These are phyloP conservation scores for Amblyjoppa fuscipennis DNA, from an alignment of 2,888 invertebrate genomes.

Conservation along the genomic window DNA sequence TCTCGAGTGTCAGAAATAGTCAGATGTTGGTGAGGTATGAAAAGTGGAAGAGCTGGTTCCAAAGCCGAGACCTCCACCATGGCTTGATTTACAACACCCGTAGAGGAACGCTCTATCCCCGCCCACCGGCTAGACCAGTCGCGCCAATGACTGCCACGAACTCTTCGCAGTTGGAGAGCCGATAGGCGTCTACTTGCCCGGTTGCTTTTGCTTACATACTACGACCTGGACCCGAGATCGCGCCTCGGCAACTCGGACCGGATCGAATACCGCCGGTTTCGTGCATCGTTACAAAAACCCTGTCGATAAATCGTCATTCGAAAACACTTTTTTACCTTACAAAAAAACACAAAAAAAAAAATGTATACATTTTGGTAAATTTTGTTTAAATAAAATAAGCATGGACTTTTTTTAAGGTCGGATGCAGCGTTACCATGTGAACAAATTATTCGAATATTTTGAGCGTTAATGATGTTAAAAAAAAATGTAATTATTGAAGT, in stretches of 20 bases:
- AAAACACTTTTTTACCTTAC: slow-evolving; percentile 14
- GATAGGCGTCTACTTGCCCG: slow-evolving; percentile 70
- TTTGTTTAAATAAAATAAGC: too few relatives aligned
- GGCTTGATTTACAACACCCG: slow-evolving; percentile 77
- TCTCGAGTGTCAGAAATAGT: slow-evolving; percentile 15
- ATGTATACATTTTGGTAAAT: too few relatives aligned
- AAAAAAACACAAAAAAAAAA: too few relatives aligned
- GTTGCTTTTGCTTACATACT: slow-evolving; percentile 16
- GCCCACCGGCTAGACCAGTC: slow-evolving; percentile 79
- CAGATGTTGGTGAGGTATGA: background rate
- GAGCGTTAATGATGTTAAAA: too few relatives aligned
- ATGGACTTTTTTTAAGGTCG: too few relatives aligned
- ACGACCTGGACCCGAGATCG: background rate
- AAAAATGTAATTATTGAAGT: too few relatives aligned
- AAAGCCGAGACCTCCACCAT: slow-evolving; percentile 74
- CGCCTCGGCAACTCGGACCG: background rate
- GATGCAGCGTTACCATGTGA: too few relatives aligned
- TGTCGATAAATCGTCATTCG: background rate
- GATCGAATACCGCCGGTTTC: background rate
- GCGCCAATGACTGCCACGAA: slow-evolving; percentile 79
- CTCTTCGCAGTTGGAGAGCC: slow-evolving; percentile 74
- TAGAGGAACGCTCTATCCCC: slow-evolving; percentile 79
- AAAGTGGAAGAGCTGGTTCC: slow-evolving; percentile 15
- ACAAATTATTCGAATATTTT: too few relatives aligned
- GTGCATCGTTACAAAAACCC: slow-evolving; percentile 21